Percentiles rank a stretch among this genome's conserved stretches.
Conservation (phyloP, 2,888 invertebrate genomes). For the Spodoptera exigua region DNA sequence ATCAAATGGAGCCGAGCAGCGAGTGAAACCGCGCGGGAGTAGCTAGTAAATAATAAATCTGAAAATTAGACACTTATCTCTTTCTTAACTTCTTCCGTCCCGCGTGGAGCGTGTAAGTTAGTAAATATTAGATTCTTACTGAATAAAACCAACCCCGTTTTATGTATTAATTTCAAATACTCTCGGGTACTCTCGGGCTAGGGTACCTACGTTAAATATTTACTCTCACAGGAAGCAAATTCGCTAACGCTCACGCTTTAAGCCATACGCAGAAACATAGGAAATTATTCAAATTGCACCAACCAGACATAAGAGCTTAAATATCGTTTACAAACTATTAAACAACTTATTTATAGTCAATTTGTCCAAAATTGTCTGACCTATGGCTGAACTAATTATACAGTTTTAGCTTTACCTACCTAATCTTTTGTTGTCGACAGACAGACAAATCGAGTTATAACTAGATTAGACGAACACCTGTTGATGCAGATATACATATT, state of each 20-base stretch:
- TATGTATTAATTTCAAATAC: too few relatives aligned
- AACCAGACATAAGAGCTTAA: slow-evolving; percentile 39
- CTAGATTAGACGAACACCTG: slow-evolving; percentile 25
- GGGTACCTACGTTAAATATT: too few relatives aligned
- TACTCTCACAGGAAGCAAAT: too few relatives aligned
- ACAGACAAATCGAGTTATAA: slow-evolving; percentile 8
- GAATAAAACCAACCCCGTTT: too few relatives aligned
- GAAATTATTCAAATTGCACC: slow-evolving; percentile 62
- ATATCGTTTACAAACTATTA: slow-evolving; percentile 46
- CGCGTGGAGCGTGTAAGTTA: too few relatives aligned
- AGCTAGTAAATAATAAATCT: too few relatives aligned
- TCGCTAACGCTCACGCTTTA: slow-evolving; percentile 41
- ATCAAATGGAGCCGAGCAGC: too few relatives aligned
- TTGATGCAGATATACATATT: not conserved
- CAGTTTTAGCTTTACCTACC: not conserved
- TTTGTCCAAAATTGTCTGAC: slow-evolving; percentile 48
- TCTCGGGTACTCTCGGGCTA: too few relatives aligned
- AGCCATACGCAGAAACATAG: slow-evolving; percentile 49
- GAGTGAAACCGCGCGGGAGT: too few relatives aligned
- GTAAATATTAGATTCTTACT: too few relatives aligned
- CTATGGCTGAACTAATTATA: slow-evolving; percentile 34
- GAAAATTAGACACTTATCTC: too few relatives aligned
- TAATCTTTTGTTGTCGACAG: slow-evolving; percentile 16
- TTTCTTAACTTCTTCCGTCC: too few relatives aligned
- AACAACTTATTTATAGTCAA: slow-evolving; percentile 48